Base-by-base conservation (phyloP, 2,113 vertebrate genomes). In the Oryzias melastigma region DNA sequence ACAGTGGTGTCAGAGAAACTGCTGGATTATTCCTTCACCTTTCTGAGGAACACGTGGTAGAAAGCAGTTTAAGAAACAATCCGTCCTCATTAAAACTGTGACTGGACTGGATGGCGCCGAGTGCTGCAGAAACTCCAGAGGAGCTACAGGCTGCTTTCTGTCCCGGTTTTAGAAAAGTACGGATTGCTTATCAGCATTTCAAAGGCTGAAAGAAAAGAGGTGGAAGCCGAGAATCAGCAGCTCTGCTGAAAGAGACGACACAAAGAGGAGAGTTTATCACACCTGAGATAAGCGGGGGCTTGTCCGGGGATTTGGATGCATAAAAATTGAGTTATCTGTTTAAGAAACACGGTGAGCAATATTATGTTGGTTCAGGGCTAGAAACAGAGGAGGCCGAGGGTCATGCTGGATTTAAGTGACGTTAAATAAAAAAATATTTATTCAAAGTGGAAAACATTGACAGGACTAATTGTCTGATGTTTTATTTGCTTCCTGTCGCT, bases 51-150 rank as follows among this genome's bases (percentile, higher is more conserved):
- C 52, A 20, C 22, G n/a, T 27, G 16, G 53, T 19, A 53, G 49
- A 58, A 45, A 29, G 5, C 6, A 27, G 5, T 27, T 27, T 27
- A 27, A 65, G 42, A 68, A 48, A 57, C 46, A 20, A 27, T 27
- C 19, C 3, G 41, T 22, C 35, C 20, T 71, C 50, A 62, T 71
- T 52, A 59, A 64, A 64, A 68, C 41, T n/a, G 14, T 59, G 64
- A 45, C 51, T 22, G 16, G 18, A 14, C n/a, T 2, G 5, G 47
- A 45, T 3, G 12, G 1, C 14, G 3, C 13, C 5, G 16, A 58
- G 18, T 18, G 10, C 24, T 3, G 44, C 15, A 50, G 46, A 45
- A 59, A 5, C 42, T 24, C n/a, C n/a, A 22, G 45, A 41, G n/a
- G 8, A 18, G 4, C 41, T 12, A 43, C 19, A 35, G 18, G 18